Evolutionary conservation across 1,140 invertebrate genomes (phyloP).

Genomic region (Venustaconcha ellipsiformis): DNA sequence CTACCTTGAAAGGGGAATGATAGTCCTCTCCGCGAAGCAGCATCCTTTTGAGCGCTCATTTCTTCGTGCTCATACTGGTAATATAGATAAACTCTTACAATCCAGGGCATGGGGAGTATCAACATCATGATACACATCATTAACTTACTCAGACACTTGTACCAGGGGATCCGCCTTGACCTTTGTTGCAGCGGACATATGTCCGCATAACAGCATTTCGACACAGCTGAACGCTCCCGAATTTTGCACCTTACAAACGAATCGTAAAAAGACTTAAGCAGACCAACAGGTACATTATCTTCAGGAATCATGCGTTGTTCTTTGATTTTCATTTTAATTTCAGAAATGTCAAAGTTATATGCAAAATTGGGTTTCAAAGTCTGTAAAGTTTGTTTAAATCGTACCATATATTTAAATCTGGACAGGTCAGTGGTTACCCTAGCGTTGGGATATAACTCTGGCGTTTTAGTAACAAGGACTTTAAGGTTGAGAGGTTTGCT

Average conservation of each 20-base stretch:
- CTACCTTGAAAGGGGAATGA: constrained; percentile 18
- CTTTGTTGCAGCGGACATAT: background rate
- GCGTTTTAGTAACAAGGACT: constrained; percentile 5
- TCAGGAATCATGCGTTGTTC: constrained; percentile 5
- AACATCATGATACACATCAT: constrained; percentile 8
- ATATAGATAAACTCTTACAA: constrained; percentile 16
- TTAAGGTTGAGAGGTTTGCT: background rate
- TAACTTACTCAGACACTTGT: constrained; percentile 5
- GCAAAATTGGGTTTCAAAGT: constrained; percentile 2
- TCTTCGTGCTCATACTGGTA: constrained; percentile 17
- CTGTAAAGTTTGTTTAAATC: constrained; percentile 7
- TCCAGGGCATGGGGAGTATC: constrained; percentile 3
- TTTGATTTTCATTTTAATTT: constrained; percentile 4
- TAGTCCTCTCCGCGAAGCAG: constrained; percentile 8
- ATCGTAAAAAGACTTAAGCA: constrained; percentile 11
- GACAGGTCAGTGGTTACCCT: constrained; percentile 1
- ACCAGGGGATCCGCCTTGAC: constrained; percentile 1
- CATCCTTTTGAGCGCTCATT: constrained; percentile 6
- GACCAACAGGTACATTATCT: constrained; percentile 17
- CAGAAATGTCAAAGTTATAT: constrained; percentile 2
- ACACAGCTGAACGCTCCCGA: constrained; percentile 2
- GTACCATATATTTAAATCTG: constrained; percentile 16
- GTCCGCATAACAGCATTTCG: constrained; percentile 13
- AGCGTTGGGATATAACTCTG: constrained; percentile 2
- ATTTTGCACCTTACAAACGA: constrained; percentile 26